Base-by-base conservation (phyloP, 2,888 invertebrate species). In the Brachycybe producta region DNA sequence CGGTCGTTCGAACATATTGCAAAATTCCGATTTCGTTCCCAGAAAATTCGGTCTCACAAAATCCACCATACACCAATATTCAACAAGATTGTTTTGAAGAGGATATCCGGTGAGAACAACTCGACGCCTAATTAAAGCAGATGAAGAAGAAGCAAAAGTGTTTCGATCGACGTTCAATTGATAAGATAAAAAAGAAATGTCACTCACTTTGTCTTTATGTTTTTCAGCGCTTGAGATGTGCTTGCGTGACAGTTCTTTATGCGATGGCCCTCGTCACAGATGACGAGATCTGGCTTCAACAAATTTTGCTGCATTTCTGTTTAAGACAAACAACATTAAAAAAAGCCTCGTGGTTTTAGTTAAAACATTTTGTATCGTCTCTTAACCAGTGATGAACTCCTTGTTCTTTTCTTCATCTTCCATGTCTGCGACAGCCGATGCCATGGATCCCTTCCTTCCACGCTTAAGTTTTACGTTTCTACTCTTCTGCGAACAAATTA, bases 21-120 rank as follows among this genome's bases (percentile, higher is more conserved):
- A 84, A 67, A 98, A 98, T 67, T 97, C 94, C 0, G 90, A 87
- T 67, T 92, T 90, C 21, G 87, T 87, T 52, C 97, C 98, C 34
- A 98, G 75, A 68, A 91, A 97, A 70, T 92, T 94, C 0, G 98
- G 98, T 21, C 97, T 76, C 0, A 97, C 95, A 69, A 97, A 98
- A 66, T 98, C 95, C 1, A 95, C 94, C 95, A 95, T 95, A 65
- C 95, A 95, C 92, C 92, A 94, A 66, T 94, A 94, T 50, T 53
- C 92, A 50, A 91, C 71, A 17, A 98, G 72, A 67, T 98, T 98
- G 67, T 98, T 98, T 70, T 98, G 98, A 11, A 98, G 72, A 0
- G 98, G 98, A 70, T 97, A 97, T 2, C 98, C 98, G 2, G 98
- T 98, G 26, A 98, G 73, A 0, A 98, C 97, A 15, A 98, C 82